Base-by-base conservation (phyloP, 2,888 invertebrate genomes). In the Syritta pipiens region DNA sequence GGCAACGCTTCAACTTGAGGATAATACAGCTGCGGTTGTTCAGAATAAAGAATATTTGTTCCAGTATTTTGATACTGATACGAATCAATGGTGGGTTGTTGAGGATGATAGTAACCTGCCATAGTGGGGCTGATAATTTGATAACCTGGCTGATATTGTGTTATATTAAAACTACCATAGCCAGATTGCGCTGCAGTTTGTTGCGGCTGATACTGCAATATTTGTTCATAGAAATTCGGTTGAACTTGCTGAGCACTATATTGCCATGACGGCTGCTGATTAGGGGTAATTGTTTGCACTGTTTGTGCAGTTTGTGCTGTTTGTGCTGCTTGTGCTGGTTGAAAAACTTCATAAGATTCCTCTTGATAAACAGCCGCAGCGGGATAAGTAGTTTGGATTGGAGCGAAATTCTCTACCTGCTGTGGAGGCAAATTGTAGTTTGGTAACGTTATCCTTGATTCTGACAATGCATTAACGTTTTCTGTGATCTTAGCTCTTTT, bases 171-270 rank as follows among this genome's bases (percentile, higher is more conserved):
- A 9, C 65, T 48, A n/a, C 82, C 55, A 12, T 62, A 71, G n/a
- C 53, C 55, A 4, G 69, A 17, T 63, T 81, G 83, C 1, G 81
- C 48, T 4, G 75, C 49, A 6, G 60, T 63, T 83, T 83, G 76
- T 6, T 85, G 85, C 53, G 87, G 87, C 55, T 86, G 86, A 84
- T 87, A 85, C 69, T 86, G 86, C 83, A 86, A 81, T 1, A 87
- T 84, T 76, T 88, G 88, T 44, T 88, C 87, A 51, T 87, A 87
- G 46, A 86, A 87, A 44, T 84, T 85, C 30, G 84, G 84, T 35
- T 72, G 81, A 9, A 72, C 53, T 7, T 83, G 74, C 28, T 71
- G 83, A 6, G 63, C n/a, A 3, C 59, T 22, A 28, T 81, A 81
- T 42, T 68, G 68, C 81, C 81, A 81, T 3, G 81, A 60, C 1